Conservation (phyloP, 2,113 vertebrate species). For the Cyanoderma ruficeps region DNA sequence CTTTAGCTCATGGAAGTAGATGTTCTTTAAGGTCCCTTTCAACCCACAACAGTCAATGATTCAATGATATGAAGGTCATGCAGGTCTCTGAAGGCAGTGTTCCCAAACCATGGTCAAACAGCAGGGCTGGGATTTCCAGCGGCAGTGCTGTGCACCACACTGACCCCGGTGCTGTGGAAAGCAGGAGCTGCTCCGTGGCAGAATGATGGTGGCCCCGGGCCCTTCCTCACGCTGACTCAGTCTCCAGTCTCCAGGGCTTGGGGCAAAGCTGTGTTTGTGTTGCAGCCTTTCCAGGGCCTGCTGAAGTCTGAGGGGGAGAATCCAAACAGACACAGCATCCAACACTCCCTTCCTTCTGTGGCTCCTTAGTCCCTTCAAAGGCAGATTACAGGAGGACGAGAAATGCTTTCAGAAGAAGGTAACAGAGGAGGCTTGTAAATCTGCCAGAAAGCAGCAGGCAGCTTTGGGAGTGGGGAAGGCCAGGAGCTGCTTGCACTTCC, state of each 20-base stretch:
- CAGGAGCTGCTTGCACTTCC: neutral
- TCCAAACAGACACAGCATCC: neutral
- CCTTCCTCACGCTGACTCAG: neutral
- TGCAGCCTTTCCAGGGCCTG: neutral
- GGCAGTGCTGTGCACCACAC: fast-evolving
- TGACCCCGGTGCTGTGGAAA: neutral
- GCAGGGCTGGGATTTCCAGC: neutral
- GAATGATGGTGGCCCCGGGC: neutral
- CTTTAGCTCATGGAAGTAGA: neutral
- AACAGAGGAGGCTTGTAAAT: neutral
- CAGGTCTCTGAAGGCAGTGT: neutral
- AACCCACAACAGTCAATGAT: neutral
- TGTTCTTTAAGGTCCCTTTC: neutral
- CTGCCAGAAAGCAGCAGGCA: neutral
- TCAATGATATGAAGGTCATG: neutral
- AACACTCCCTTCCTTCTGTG: neutral
- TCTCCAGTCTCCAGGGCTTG: neutral
- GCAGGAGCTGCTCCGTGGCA: neutral
- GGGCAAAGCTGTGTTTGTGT: fast-evolving
- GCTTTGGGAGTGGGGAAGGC: neutral
- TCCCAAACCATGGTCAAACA: neutral
- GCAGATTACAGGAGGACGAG: neutral
- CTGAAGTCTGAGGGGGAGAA: neutral
- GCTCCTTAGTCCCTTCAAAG: neutral
- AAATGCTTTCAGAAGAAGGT: neutral